Percentiles rank a stretch among this genome's conserved stretches.
phyloP scores from a whole-genome alignment of 2,113 vertebrate genomes.

The Campylomormyrus numenius region DNA sequence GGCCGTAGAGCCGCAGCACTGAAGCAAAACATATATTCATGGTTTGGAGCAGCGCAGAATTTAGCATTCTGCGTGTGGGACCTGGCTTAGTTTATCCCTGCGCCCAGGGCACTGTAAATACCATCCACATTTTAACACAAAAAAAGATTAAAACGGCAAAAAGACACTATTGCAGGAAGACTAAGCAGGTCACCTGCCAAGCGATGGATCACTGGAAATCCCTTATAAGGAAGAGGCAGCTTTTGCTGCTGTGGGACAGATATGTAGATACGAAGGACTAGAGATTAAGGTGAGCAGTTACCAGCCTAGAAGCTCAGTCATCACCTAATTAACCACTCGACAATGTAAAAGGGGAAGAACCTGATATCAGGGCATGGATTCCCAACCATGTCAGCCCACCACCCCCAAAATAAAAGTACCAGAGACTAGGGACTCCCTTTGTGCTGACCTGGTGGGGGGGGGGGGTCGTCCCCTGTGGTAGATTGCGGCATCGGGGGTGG shows the following conservation, averaged over 20 bases:
- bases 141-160: not conserved
- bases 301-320: not conserved
- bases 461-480: not conserved
- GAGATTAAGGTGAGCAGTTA: not conserved
- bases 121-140: conserved; percentile 1
- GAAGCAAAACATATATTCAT: not conserved
- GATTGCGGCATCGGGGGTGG: too few relatives aligned
- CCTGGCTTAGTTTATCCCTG: not conserved
- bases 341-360: too few relatives aligned
- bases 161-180: not conserved
- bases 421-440: too few relatives aligned
- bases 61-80: not conserved
- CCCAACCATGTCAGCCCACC: too few relatives aligned
- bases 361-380: too few relatives aligned
- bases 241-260: not conserved
- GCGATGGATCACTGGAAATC: not conserved
- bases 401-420: too few relatives aligned
- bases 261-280: not conserved
- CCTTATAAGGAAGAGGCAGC: not conserved
- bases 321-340: not conserved
- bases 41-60: not conserved
- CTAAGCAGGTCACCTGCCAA: not conserved
- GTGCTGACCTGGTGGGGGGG: too few relatives aligned
- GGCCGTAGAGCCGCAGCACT: not conserved
- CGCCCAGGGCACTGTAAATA: not conserved